Percentiles rank a stretch among this genome's conserved stretches.
These are phyloP conservation scores for Mustelus asterias DNA, from an alignment of 2,113 vertebrate species.

Conservation along the genomic window DNA sequence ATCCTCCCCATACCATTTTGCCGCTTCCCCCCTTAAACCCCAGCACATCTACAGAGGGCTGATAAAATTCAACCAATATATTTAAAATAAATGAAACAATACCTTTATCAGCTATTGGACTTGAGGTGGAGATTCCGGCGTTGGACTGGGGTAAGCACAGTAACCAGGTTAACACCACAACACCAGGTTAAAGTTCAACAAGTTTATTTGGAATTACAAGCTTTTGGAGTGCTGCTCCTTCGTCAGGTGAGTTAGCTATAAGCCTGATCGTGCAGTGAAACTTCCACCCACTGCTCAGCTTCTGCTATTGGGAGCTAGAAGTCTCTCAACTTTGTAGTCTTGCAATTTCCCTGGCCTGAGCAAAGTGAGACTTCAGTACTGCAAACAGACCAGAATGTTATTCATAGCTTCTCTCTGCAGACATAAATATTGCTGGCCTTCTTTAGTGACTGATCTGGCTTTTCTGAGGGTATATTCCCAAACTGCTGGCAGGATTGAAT, in stretches of 20 bases:
- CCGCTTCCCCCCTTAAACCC: too few relatives aligned
- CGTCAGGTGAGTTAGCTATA: too few relatives aligned
- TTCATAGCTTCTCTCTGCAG: not conserved
- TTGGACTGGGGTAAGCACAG: too few relatives aligned
- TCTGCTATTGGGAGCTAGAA: not conserved
- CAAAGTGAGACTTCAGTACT: not conserved
- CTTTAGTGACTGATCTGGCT: not conserved
- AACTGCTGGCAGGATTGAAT: not conserved
- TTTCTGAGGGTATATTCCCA: not conserved
- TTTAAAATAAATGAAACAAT: not conserved
- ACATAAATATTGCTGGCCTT: not conserved
- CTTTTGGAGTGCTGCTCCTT: too few relatives aligned
- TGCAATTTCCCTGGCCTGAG: not conserved
- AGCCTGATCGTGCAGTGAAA: not conserved
- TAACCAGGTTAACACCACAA: too few relatives aligned
- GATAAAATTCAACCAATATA: not conserved
- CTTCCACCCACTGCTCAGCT: not conserved
- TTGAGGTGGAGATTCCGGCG: too few relatives aligned
- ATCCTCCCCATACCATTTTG: too few relatives aligned
- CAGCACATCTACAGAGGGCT: too few relatives aligned
- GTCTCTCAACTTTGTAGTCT: not conserved
- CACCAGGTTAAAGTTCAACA: too few relatives aligned
- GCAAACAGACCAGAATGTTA: not conserved
- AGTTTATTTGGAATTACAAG: too few relatives aligned
- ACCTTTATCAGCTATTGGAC: not conserved